Evolutionary conservation across 2,113 vertebrate species (phyloP).

Genomic region (Mastomys natalensis): DNA sequence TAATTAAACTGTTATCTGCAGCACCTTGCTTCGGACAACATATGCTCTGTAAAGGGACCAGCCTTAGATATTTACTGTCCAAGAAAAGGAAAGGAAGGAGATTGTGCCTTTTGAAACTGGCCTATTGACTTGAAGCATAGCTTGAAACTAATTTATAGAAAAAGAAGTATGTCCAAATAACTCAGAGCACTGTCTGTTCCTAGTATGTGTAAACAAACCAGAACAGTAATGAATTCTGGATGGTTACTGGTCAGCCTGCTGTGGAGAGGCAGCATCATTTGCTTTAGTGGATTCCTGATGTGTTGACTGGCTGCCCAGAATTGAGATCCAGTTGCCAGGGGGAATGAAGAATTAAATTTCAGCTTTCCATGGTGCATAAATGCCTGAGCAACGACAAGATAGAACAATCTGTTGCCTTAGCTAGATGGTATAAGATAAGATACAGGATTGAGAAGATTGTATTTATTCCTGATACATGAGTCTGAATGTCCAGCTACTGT

Average conservation of each 20-base stretch:
- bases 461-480: not conserved
- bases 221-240: slow-evolving; percentile 75
- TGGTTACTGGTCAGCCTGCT: slow-evolving; percentile 69
- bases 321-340: slow-evolving; percentile 67
- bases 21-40: not conserved
- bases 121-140: slow-evolving; percentile 24
- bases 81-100: not conserved
- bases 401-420: not conserved
- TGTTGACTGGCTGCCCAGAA: slow-evolving; percentile 70
- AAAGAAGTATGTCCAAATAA: slow-evolving; percentile 49
- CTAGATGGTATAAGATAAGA: not conserved
- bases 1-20: not conserved
- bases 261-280: slow-evolving; percentile 68
- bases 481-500: not conserved
- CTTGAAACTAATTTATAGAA: slow-evolving; percentile 64
- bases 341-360: slow-evolving; percentile 55
- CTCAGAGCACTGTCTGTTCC: slow-evolving; percentile 50
- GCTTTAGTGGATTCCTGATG: slow-evolving; percentile 69
- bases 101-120: not conserved
- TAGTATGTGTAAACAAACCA: slow-evolving; percentile 52
- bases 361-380: slow-evolving; percentile 1
- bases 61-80: not conserved
- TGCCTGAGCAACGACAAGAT: not conserved
- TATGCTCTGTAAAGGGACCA: not conserved
- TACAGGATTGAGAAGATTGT: not conserved